Conservation (phyloP, 2,113 vertebrate species). For the Catagonus wagneri region DNA sequence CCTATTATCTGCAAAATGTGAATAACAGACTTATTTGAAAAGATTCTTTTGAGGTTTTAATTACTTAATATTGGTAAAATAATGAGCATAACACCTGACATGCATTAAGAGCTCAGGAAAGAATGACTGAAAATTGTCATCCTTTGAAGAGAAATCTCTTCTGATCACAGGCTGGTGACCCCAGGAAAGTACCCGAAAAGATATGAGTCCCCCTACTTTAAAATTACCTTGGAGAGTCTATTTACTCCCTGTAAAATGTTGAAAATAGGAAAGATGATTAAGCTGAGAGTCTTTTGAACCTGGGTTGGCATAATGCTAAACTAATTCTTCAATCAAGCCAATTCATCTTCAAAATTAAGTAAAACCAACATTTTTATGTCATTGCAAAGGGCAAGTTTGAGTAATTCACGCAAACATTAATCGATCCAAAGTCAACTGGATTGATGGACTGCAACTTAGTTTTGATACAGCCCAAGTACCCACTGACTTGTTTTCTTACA, state of each 20-base stretch:
- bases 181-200: background rate
- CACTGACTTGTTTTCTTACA: conserved; percentile 2
- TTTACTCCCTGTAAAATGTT: background rate
- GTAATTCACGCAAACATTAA: conserved; percentile 49
- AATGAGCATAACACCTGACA: background rate
- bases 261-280: conserved; percentile 30
- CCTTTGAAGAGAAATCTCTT: conserved; percentile 21
- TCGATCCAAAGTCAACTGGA: conserved; percentile 60
- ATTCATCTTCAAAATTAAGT: conserved; percentile 62
- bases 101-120: conserved; percentile 7
- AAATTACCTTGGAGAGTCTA: background rate
- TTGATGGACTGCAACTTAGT: background rate
- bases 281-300: conserved; percentile 6
- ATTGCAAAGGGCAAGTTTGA: conserved; percentile 58
- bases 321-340: conserved; percentile 39
- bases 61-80: conserved; percentile 26
- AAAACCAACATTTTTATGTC: conserved; percentile 59
- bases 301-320: background rate
- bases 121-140: background rate
- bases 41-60: background rate
- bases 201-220: background rate
- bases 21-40: background rate
- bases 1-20: background rate
- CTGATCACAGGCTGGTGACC: background rate
- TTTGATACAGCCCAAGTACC: background rate